phyloP scores from a whole-genome alignment of 2,888 invertebrate species.

The Stegophylla sp. region DNA sequence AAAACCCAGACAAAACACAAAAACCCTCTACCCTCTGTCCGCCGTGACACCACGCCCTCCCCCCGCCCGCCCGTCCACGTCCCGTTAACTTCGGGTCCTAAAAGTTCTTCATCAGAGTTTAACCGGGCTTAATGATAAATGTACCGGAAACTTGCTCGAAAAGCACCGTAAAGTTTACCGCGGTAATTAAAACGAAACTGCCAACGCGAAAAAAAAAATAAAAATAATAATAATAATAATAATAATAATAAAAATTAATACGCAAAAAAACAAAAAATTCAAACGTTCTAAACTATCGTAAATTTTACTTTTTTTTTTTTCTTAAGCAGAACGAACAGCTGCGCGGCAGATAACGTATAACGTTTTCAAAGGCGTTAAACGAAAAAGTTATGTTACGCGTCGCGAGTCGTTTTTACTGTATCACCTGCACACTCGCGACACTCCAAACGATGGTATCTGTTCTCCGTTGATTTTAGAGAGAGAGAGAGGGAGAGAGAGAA shows the following conservation, averaged over 20 bases:
- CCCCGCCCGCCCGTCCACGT: slow-evolving; percentile 17
- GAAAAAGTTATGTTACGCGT: slow-evolving; percentile 37
- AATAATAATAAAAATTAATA: slow-evolving; percentile 36
- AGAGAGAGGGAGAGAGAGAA: too few relatives aligned
- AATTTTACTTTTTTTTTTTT: slow-evolving; percentile 50
- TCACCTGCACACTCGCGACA: neutral
- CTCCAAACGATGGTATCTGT: neutral
- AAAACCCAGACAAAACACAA: slow-evolving; percentile 36
- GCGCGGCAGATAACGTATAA: slow-evolving; percentile 56
- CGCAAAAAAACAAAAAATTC: slow-evolving; percentile 5
- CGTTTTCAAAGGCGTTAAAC: slow-evolving; percentile 50
- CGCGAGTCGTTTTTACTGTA: slow-evolving; percentile 30
- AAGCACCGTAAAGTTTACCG: slow-evolving; percentile 56
- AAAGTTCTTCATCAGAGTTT: slow-evolving; percentile 59
- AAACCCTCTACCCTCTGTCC: slow-evolving; percentile 2
- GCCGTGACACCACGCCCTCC: too few relatives aligned
- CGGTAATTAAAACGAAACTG: slow-evolving; percentile 58
- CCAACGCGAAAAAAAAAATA: slow-evolving; percentile 38
- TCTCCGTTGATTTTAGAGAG: too few relatives aligned
- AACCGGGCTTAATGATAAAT: slow-evolving; percentile 59
- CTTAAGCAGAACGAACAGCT: slow-evolving; percentile 52
- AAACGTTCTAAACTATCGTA: slow-evolving; percentile 49
- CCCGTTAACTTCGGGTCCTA: slow-evolving; percentile 43
- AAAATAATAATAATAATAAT: slow-evolving; percentile 43
- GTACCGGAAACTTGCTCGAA: slow-evolving; percentile 56